Base-by-base conservation (phyloP, 2,888 invertebrate species). In the Drosophila borborema region DNA sequence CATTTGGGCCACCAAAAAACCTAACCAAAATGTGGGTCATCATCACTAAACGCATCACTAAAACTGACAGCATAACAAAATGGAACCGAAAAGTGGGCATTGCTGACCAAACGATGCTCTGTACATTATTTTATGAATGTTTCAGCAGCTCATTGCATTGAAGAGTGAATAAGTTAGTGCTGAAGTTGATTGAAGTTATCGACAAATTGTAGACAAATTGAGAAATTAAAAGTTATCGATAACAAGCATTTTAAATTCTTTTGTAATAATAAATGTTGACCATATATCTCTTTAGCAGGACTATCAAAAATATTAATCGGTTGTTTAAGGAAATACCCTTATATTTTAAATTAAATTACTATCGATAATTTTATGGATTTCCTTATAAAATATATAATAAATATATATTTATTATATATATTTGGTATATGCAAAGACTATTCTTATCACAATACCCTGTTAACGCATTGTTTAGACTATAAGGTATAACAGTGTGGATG, bases 21-120 rank as follows among this genome's bases (percentile, higher is more conserved):
- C 45, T 28, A 9, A 49, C 49, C 49, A 20, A 55, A 79, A 83
- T 81, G 64, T 88, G 83, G 83, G 89, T 84, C 75, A 79, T 60
- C 72, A 56, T 41, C 48, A 58, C 40, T 31, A 53, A 80, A 64
- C 61, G 46, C 46, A 8, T 41, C 55, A 38, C 49, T 10, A 55
- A 51, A 48, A 18, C 45, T 56, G 72, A 62, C 51, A 62, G 49
- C 20, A 49, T 41, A 66, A 54, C 62, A 28, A 49, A 60, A 5
- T 7, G 12, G 10, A n/a, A 28, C 36, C 36, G 2, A 53, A 8
- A 5, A 1, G 18, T 4, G 28, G 5, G 14, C n/a, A n/a, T 48
- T 2, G 3, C 10, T 28, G 38, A 60, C 60, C 40, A 1, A 1
- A 0, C 18, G 16, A 40, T 60, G 36, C 20, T 12, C 64, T 59